Conservation (phyloP, 1,140 invertebrate species). For the Pantala flavescens region DNA sequence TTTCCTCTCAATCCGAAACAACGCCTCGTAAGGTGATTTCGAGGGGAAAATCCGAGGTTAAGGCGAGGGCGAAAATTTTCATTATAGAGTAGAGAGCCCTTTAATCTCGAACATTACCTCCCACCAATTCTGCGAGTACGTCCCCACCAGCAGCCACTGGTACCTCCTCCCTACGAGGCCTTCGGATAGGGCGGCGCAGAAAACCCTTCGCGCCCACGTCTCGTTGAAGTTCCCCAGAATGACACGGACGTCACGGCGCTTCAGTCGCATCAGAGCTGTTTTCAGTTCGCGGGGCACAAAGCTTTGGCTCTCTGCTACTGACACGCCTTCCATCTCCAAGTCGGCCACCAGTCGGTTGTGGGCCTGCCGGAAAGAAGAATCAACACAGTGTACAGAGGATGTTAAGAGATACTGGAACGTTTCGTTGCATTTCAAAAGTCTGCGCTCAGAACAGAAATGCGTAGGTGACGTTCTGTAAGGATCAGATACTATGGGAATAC, state of each 20-base stretch:
- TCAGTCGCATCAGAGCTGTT: conserved; percentile 70
- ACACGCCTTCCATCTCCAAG: conserved; percentile 67
- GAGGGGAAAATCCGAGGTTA: too few species aligned
- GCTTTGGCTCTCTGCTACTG: conserved; percentile 83
- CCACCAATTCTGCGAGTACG: conserved; percentile 45
- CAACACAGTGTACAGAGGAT: not conserved
- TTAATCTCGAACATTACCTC: not conserved
- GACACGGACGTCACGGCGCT: conserved; percentile 87
- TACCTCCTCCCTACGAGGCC: conserved; percentile 86
- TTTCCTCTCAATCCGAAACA: too few species aligned
- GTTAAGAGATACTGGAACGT: too few species aligned
- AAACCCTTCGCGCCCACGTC: conserved; percentile 82
- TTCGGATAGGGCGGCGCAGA: conserved; percentile 80
- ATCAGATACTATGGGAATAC: too few species aligned
- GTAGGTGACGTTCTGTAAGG: too few species aligned
- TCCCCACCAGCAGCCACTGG: conserved; percentile 94
- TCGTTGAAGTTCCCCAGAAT: conserved; percentile 96
- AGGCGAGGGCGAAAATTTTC: too few species aligned
- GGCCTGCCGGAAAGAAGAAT: conserved; percentile 44
- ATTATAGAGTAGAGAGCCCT: too few species aligned
- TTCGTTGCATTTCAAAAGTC: too few species aligned
- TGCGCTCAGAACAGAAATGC: too few species aligned
- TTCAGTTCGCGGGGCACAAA: conserved; percentile 79
- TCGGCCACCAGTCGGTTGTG: conserved; percentile 86
- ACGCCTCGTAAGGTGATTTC: too few species aligned